Evolutionary conservation across 2,888 invertebrate genomes (phyloP), one percentile per base, ranked within the genome.

Genomic region (Xiphydria camelus): DNA sequence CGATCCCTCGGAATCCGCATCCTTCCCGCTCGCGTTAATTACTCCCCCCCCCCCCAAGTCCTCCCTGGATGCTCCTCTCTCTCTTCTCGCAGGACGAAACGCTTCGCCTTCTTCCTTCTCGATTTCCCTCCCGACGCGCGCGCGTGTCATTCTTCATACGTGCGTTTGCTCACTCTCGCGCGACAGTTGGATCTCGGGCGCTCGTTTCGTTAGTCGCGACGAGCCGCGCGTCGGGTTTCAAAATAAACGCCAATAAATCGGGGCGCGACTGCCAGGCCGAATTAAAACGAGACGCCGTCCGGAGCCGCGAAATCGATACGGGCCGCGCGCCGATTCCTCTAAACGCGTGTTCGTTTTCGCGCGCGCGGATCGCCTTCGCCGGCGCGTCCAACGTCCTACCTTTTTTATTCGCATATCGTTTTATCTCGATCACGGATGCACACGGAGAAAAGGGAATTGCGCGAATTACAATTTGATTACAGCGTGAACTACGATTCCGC

Each of bases 181-280:
- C n/a, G 38, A 14, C 14, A 15, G 6, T 37, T 22, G 23, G 22
- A 35, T 35, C n/a, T n/a, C 35, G 36, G 23, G 36, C 25, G 36
- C 22, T 36, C 9, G 36, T 12, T 38, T 38, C 26, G 38, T 26
- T 38, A 26, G 25, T 38, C 17, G 25, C 38, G 14, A 38, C 29
- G 22, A 21, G 21, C 9, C 15, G 23, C 22, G 22, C 15, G 18
- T 67, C 60, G 49, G 47, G 59, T 68, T 66, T 62, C 64, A 61
- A 60, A 61, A 62, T 59, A 61, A 66, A 67, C 63, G 55, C 51
- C 61, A 48, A 64, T 62, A 62, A 64, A 64, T 61, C 59, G 49
- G 54, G 55, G 51, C 55, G 43, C 26, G 49, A 39, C 57, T 50
- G 65, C 58, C 64, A 53, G 41, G 34, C 50, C 55, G 45, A 62